phyloP scores from a whole-genome alignment of 2,888 invertebrate species.

The Graphium colonna region DNA sequence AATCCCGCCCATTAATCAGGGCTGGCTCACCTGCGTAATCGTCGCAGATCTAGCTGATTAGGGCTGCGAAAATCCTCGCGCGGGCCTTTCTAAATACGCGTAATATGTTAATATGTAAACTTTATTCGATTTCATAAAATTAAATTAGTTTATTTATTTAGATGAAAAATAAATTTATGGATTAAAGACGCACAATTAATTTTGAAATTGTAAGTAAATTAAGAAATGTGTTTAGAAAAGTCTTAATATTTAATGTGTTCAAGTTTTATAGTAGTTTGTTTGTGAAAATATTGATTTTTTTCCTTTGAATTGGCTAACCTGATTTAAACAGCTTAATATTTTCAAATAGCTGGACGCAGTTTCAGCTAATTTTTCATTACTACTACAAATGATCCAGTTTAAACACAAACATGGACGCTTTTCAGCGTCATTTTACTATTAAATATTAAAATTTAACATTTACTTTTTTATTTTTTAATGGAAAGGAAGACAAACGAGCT shows the following conservation, averaged over 20 bases:
- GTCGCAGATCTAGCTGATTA: conserved; percentile 16
- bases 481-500: too few relatives aligned
- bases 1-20: conserved; percentile 28
- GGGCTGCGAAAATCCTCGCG: conserved; percentile 2
- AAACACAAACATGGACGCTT: too few relatives aligned
- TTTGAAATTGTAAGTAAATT: neutral
- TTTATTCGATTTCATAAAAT: neutral
- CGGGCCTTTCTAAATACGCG: neutral
- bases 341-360: too few relatives aligned
- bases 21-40: conserved; percentile 27
- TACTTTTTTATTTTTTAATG: too few relatives aligned
- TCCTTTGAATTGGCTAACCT: too few relatives aligned
- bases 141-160: neutral
- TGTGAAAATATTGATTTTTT: too few relatives aligned
- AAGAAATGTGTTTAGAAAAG: neutral
- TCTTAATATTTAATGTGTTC: neutral
- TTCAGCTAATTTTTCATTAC: too few relatives aligned
- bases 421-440: too few relatives aligned
- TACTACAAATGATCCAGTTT: too few relatives aligned
- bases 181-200: neutral
- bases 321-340: too few relatives aligned
- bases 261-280: too few relatives aligned
- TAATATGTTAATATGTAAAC: neutral
- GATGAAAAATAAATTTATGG: neutral
- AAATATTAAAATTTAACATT: too few relatives aligned